Evolutionary conservation across 2,113 vertebrate genomes (phyloP), one percentile per base, ranked within the genome.

Genomic region (Paradisaea rubra): DNA sequence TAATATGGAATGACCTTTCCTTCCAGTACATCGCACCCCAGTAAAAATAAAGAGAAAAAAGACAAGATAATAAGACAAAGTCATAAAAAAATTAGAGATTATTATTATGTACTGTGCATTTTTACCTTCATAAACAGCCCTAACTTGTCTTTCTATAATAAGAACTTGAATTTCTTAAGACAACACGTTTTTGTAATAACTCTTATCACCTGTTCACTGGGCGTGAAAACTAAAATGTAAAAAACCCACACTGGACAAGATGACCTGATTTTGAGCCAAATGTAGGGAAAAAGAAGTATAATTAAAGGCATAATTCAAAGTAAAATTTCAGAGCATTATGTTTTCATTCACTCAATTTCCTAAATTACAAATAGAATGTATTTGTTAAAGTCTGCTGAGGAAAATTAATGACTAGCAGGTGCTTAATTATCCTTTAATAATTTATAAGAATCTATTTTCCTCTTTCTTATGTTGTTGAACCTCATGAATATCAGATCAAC

Each of bases 341-440:
- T 56, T 86, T 39, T 63, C 54, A 80, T 86, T 90, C 59, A 89
- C 33, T 59, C 45, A 66, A 66, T 83, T 92, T 91, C 47, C 15
- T 22, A 68, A 88, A 86, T 73, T 83, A 73, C 56, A 57, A 78
- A 69, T 11, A 53, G 25, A 80, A 94, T 28, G 22, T 56, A 70
- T 23, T 81, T 74, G 23, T 54, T 83, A 59, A 74, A 95, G 22
- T 86, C 45, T 59, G 64, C 11, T 63, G 23, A 94, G 39, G 10
- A 31, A 86, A 94, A 73, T 70, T 60, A 94, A 47, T 86, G 74
- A 74, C 81, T 73, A 90, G 44, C 52, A 71, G 52, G 39, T 88
- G 64, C 33, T 91, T 93, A 92, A 90, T 78, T 93, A 78, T 20
- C 17, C 30, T 81, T 93, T 84, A 92, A 78, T 85, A 92, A 94